A percentile compares a stretch with the other conserved stretches of the same genome.
Evolutionary conservation across 2,113 vertebrate genomes (phyloP).

Genomic region (Lasiurus borealis): DNA sequence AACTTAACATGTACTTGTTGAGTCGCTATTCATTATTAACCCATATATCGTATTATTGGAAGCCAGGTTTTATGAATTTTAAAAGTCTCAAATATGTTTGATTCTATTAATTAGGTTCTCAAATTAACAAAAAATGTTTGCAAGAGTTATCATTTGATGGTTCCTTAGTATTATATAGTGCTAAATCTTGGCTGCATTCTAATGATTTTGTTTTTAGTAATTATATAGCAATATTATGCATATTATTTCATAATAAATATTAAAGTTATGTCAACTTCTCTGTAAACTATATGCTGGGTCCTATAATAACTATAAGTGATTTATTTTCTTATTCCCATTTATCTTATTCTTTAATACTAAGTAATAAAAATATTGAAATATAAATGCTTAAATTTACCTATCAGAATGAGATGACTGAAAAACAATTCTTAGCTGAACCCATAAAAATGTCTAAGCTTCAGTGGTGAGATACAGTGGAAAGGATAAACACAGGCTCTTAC

Average conservation of each 20-base stretch:
- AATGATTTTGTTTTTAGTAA: neutral
- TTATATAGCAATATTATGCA: neutral
- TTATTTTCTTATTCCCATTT: slow-evolving; percentile 12
- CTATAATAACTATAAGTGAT: neutral
- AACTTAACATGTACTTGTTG: neutral
- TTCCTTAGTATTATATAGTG: neutral
- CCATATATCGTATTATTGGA: neutral
- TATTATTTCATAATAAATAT: neutral
- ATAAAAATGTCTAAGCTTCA: neutral
- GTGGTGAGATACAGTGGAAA: neutral
- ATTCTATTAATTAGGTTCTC: neutral
- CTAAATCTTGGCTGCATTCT: neutral
- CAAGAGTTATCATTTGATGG: neutral
- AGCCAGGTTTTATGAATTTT: neutral
- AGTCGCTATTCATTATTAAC: neutral
- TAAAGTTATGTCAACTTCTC: neutral
- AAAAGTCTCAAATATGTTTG: neutral
- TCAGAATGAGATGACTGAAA: neutral
- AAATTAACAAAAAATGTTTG: neutral
- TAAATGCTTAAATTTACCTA: neutral
- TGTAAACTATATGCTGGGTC: neutral
- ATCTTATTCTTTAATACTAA: neutral
- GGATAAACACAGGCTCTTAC: neutral
- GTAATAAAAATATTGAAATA: neutral
- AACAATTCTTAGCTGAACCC: neutral